phyloP scores from a whole-genome alignment of 1,140 invertebrate genomes.

The Leptinotarsa undecemlineata region DNA sequence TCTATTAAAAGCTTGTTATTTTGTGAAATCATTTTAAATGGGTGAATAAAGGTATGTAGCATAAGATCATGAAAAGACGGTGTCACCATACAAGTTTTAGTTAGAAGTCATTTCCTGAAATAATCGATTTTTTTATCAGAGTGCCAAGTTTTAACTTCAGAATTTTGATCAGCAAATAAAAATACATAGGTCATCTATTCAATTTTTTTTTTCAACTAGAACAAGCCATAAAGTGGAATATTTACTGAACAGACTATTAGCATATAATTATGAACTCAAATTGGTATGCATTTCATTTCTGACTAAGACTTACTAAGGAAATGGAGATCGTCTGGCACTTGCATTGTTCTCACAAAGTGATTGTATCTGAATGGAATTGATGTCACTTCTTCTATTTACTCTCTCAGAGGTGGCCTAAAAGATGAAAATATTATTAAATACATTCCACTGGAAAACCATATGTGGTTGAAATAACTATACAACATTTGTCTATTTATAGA shows the following conservation, averaged over 20 bases:
- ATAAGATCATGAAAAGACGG: too few relatives aligned
- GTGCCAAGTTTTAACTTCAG: too few relatives aligned
- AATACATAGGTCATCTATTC: too few relatives aligned
- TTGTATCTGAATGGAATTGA: slow-evolving; percentile 43
- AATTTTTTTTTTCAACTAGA: too few relatives aligned
- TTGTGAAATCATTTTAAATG: too few relatives aligned
- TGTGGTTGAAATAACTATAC: slow-evolving; percentile 32
- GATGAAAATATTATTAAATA: slow-evolving; percentile 28
- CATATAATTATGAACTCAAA: slow-evolving; percentile 1
- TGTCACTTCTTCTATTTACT: slow-evolving; percentile 47
- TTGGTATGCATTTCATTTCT: slow-evolving; percentile 6
- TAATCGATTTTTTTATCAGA: too few relatives aligned
- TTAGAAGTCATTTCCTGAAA: too few relatives aligned
- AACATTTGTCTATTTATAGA: slow-evolving; percentile 31
- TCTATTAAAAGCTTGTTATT: background rate
- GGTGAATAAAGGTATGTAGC: too few relatives aligned
- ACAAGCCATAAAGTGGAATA: too few relatives aligned
- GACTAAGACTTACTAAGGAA: slow-evolving; percentile 43
- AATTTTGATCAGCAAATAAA: too few relatives aligned
- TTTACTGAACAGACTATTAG: background rate
- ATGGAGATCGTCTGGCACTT: slow-evolving; percentile 44
- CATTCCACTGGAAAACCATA: slow-evolving; percentile 28
- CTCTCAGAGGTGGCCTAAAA: slow-evolving; percentile 44
- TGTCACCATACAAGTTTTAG: too few relatives aligned
- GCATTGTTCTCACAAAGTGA: slow-evolving; percentile 42